Percentiles rank a stretch among this genome's conserved stretches.
phyloP scores from a whole-genome alignment of 2,113 vertebrate genomes.

The Malurus cyaneus region DNA sequence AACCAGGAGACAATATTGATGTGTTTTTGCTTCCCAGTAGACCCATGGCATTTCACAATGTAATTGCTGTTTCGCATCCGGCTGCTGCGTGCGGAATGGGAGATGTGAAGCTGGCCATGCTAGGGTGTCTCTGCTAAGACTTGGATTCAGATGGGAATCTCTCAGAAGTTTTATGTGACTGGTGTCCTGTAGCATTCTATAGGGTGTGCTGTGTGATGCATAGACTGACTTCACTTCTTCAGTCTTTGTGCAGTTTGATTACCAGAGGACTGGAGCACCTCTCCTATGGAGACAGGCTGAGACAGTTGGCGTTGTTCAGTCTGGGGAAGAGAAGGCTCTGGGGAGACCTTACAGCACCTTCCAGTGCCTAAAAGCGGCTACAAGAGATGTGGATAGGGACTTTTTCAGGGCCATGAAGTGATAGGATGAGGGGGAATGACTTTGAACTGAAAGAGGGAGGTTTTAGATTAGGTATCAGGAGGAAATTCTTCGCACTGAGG shows the following conservation, averaged over 20 bases:
- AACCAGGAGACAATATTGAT: constrained; percentile 9
- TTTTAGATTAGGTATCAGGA: not conserved
- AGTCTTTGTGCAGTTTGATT: rapidly evolving
- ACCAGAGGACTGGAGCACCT: not conserved
- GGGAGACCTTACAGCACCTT: not conserved
- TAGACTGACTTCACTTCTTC: not conserved
- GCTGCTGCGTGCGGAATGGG: not conserved
- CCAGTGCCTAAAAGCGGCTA: not conserved
- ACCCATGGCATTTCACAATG: not conserved
- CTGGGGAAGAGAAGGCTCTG: not conserved
- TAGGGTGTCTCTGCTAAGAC: not conserved
- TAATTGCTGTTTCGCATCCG: not conserved
- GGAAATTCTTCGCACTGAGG: not conserved
- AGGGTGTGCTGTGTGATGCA: rapidly evolving
- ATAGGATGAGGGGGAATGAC: not conserved
- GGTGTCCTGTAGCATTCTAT: not conserved
- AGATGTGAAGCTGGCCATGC: not conserved
- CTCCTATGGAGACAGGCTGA: not conserved
- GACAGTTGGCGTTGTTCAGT: not conserved
- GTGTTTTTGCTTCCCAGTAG: not conserved
- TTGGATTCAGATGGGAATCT: not conserved
- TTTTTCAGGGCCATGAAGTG: not conserved
- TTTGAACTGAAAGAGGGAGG: not conserved
- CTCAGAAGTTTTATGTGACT: not conserved
- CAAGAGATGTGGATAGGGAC: not conserved